Evolutionary conservation across 2,888 invertebrate genomes (phyloP), one percentile per base, ranked within the genome.

Genomic region (Phaonia tiefii): DNA sequence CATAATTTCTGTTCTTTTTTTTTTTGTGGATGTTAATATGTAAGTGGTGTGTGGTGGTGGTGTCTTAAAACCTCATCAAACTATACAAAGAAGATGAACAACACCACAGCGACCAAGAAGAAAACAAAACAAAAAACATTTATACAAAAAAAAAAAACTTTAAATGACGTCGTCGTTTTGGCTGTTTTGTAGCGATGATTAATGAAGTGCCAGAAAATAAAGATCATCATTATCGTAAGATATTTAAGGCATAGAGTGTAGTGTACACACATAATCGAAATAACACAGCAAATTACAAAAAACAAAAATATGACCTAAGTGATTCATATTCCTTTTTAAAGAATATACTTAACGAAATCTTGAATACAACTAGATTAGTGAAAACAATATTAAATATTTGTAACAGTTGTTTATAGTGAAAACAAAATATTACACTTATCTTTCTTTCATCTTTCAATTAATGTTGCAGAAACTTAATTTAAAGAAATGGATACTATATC

Each of bases 191-290:
- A 87, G 86, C 85, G 86, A 88, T 89, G 89, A 90, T 90, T 89
- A 90, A 90, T 90, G 89, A 89, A 89, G 89, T 89, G 89, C 89
- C 89, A 88, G 86, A 86, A 86, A 84, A 86, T 81, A 81, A 81
- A 81, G 81, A 81, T 81, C 81, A 81, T 81, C 81, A 81, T 81
- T 81, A 81, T 81, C 78, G 81, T 81, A 81, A 81, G 78, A 81
- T 78, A 77, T 78, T 81, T 72, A 77, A 77, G 67, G 78, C 75
- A 81, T 78, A 81, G 72, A 78, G 72, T 39, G 60, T 51, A 54
- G 25, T 42, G 42, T 42, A 60, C 60, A 51, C 22, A 51, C 51
- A 31, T 58, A 13, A 75, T 60, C 72, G 54, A 74, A 42, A 70
- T 77, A 60, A 63, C 58, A 54, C 31, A 69, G 67, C 17, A 54